Base-by-base conservation (phyloP, 2,888 invertebrate genomes). In the Disparrhopalites patrizii region DNA sequence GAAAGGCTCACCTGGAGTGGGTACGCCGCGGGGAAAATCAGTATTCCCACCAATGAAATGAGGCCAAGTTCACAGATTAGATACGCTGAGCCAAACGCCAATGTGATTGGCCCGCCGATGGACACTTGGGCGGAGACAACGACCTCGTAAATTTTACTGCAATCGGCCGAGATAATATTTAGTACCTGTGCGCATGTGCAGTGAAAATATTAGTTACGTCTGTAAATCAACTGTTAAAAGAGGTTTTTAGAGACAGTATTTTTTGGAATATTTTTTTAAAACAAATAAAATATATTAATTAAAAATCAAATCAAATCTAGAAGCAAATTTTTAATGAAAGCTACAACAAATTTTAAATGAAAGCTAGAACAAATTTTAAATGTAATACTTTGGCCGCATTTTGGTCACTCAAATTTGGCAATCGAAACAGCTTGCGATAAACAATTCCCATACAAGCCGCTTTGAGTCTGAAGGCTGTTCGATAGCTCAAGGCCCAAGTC, bases 111-210 rank as follows among this genome's bases (percentile, higher is more conserved):
- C 8, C 83, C 84, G n/a, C 81, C 81, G 56, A 83, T 78, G 30
- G 83, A 78, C 71, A 83, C 78, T 25, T 83, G 83, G 1, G 82
- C 81, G 51, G 81, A 80, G 43, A 82, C 77, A 25, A 82, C 79
- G 58, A 82, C 80, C 67, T 84, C 83, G 73, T 81, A 83, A 43
- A 85, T 77, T 47, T 83, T 79, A 74, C 82, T 81, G 38, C 82
- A 81, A 72, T 85, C 85, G 72, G 82, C 82, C 38, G 82, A 81
- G 74, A 85, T 83, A 67, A 85, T 77, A 76, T 84, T 84, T 57
- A 83, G 80, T 28, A 85, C 72, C 85, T 85, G 76, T 55, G 55
- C 28, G 55, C 1, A 36, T n/a, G n/a, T n/a, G n/a, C n/a, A n/a
- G n/a, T 51, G 10, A 47, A 15, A 3, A 7, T 27, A 62, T 23